Evolutionary conservation across 2,888 invertebrate species (phyloP).

Genomic region (Parelbella ahira): DNA sequence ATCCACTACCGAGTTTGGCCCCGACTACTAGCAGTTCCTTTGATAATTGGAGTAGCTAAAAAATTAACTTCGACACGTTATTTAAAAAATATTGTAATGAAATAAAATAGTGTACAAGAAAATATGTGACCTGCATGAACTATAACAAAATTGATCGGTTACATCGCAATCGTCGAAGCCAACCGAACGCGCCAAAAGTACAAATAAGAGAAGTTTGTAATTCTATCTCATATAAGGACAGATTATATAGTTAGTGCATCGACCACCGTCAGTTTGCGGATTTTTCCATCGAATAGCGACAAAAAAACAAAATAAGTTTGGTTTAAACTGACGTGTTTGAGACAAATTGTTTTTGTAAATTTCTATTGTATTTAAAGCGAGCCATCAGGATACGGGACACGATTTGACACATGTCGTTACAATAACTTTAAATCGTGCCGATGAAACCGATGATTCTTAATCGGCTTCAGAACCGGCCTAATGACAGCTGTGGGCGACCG

Average conservation of each 20-base stretch:
- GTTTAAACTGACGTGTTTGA: slow-evolving; percentile 3
- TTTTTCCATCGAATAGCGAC: slow-evolving; percentile 7
- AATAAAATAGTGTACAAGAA: too few species aligned
- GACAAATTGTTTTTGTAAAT: slow-evolving; percentile 17
- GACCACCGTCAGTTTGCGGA: slow-evolving; percentile 11
- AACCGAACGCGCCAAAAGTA: background rate
- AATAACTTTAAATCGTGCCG: slow-evolving; percentile 19
- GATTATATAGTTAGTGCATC: slow-evolving; percentile 11
- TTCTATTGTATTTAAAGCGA: slow-evolving; percentile 20
- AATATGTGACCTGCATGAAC: too few species aligned
- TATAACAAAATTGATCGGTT: too few species aligned
- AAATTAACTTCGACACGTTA: too few species aligned
- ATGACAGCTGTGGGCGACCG: too few species aligned
- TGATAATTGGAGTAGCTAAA: too few species aligned
- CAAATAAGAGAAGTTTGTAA: slow-evolving; percentile 6
- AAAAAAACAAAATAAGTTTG: slow-evolving; percentile 17
- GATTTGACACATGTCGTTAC: slow-evolving; percentile 22
- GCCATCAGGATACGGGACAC: slow-evolving; percentile 16
- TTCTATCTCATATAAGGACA: slow-evolving; percentile 12
- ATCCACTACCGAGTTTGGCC: too few species aligned
- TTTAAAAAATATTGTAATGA: too few species aligned
- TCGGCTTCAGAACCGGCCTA: background rate
- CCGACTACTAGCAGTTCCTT: too few species aligned
- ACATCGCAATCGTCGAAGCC: background rate
- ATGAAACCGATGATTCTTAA: slow-evolving; percentile 6